These are phyloP conservation scores for Sorex araneus DNA, from an alignment of 2,113 vertebrate species.

Conservation along the genomic window DNA sequence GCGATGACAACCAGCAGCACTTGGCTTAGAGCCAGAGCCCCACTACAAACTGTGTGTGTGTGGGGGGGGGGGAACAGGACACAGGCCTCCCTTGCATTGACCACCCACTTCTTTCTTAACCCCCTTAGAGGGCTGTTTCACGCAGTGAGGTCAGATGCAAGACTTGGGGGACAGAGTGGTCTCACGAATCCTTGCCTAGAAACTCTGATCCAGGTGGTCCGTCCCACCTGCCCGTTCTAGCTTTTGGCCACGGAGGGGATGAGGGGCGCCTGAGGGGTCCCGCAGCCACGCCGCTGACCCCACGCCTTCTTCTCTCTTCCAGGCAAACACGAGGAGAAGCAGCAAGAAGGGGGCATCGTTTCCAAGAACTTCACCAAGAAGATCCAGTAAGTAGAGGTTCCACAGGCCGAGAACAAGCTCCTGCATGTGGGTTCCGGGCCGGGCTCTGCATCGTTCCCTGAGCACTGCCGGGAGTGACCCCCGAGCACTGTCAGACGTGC, in stretches of 20 bases:
- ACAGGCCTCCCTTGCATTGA: too few relatives aligned
- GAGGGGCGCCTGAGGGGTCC: too few relatives aligned
- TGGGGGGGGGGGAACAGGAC: too few relatives aligned
- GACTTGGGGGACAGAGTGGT: not conserved
- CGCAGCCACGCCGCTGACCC: slow-evolving; percentile 35
- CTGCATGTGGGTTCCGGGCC: too few relatives aligned
- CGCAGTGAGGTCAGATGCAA: not conserved
- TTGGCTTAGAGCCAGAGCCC: too few relatives aligned
- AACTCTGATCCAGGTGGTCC: not conserved
- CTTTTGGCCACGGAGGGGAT: too few relatives aligned
- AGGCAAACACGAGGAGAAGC: slow-evolving; percentile 98
- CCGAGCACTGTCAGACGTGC: too few relatives aligned
- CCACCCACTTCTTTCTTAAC: not conserved
- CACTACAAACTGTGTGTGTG: too few relatives aligned
- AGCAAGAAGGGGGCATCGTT: slow-evolving; percentile 97
- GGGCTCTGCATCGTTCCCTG: not conserved
- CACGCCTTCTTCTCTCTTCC: slow-evolving; percentile 67
- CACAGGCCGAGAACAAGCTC: too few relatives aligned
- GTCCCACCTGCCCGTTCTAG: not conserved
- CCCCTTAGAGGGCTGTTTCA: not conserved
- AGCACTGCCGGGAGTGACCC: too few relatives aligned
- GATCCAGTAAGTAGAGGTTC: slow-evolving; percentile 94
- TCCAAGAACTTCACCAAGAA: slow-evolving; percentile 99
- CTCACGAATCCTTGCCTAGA: not conserved
- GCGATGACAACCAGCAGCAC: too few relatives aligned